Evolutionary conservation across 2,113 vertebrate species (phyloP).

Genomic region (Pan troglodytes): DNA sequence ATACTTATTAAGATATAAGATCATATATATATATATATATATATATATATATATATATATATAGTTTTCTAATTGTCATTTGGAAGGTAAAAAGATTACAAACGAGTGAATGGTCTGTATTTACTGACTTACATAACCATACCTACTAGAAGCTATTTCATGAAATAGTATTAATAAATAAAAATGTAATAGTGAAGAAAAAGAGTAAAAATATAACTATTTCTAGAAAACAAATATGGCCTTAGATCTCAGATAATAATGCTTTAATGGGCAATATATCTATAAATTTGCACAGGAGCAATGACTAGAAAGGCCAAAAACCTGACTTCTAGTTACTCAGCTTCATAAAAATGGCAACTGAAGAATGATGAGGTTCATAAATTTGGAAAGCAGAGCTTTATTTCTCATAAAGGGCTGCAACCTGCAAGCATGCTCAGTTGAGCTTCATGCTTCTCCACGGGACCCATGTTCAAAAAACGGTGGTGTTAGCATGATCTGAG

Average conservation of each 20-base stretch:
- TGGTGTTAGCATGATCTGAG: too few relatives aligned
- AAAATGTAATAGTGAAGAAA: background rate
- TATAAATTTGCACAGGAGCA: background rate
- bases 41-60: background rate
- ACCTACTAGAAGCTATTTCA: background rate
- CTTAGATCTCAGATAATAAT: background rate
- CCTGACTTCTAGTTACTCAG: background rate
- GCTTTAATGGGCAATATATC: background rate
- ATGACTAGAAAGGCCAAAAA: background rate
- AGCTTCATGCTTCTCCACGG: too few relatives aligned
- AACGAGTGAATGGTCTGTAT: background rate
- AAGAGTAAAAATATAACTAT: background rate
- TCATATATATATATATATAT: background rate
- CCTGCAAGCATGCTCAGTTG: too few relatives aligned
- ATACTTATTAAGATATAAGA: background rate
- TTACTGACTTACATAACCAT: background rate
- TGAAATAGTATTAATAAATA: background rate
- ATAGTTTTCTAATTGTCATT: background rate
- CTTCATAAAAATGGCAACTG: background rate
- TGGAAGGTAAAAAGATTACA: background rate
- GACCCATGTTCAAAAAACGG: too few relatives aligned
- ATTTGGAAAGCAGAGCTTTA: too few relatives aligned
- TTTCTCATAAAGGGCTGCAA: too few relatives aligned
- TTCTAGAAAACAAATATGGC: background rate
- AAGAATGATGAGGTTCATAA: too few relatives aligned